phyloP scores from a whole-genome alignment of 1,140 invertebrate species.

The Halesus radiatus region DNA sequence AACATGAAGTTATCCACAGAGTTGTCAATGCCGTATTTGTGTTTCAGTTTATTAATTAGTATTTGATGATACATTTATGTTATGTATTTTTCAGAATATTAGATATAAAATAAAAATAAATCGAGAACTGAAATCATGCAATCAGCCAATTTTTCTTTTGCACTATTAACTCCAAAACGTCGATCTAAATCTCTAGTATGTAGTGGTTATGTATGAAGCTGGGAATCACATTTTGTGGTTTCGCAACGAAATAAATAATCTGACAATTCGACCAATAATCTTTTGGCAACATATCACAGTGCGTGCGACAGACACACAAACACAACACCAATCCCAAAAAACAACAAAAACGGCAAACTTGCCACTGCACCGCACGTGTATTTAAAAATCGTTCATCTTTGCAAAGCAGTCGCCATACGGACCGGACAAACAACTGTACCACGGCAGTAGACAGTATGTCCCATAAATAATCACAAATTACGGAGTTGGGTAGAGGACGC shows the following conservation, averaged over 20 bases:
- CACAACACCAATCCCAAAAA: neutral
- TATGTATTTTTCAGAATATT: too few relatives aligned
- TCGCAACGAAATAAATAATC: neutral
- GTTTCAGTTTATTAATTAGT: too few relatives aligned
- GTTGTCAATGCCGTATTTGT: too few relatives aligned
- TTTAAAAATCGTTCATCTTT: constrained; percentile 30
- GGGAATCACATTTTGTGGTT: neutral
- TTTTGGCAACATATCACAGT: neutral
- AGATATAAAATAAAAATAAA: too few relatives aligned
- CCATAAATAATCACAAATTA: constrained; percentile 6
- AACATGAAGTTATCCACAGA: too few relatives aligned
- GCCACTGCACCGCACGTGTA: constrained; percentile 3
- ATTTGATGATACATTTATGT: too few relatives aligned
- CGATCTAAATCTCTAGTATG: too few relatives aligned
- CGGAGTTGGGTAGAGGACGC: too few relatives aligned
- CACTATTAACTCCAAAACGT: too few relatives aligned
- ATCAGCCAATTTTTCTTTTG: too few relatives aligned
- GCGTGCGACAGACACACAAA: neutral
- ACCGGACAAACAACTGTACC: constrained; percentile 8
- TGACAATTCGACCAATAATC: neutral
- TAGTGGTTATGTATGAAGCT: too few relatives aligned
- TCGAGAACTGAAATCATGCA: too few relatives aligned
- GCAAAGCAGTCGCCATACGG: neutral
- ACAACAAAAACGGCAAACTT: neutral
- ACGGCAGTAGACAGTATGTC: neutral